Conservation (phyloP, 2,113 vertebrate genomes). For the Onychostruthus taczanowskii region DNA sequence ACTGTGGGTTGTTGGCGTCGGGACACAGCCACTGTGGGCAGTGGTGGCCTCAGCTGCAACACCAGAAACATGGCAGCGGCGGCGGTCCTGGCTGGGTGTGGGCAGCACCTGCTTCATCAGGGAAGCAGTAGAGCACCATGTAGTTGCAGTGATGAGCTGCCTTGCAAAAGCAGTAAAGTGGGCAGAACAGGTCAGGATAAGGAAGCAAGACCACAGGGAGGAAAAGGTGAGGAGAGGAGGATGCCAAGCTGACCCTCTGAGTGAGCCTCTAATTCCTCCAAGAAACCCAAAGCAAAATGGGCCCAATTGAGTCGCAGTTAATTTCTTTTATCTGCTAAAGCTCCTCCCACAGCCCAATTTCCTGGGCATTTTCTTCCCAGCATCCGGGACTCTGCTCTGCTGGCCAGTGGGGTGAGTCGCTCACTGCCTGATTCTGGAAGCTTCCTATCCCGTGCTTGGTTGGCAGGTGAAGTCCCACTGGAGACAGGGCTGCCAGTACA, state of each 20-base stretch:
- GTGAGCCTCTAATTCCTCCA: no score
- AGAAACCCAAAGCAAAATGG: background rate
- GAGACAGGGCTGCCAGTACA: background rate
- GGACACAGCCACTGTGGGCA: background rate
- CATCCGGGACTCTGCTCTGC: background rate
- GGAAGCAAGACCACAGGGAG: background rate
- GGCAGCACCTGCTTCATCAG: background rate
- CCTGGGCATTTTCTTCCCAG: background rate
- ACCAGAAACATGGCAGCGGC: fast-evolving
- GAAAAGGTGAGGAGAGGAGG: background rate
- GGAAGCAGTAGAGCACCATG: background rate
- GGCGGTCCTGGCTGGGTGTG: background rate
- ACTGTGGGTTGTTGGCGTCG: background rate
- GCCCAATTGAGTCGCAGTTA: background rate
- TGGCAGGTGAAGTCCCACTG: background rate
- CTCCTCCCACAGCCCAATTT: background rate
- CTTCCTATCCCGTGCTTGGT: background rate
- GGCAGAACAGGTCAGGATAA: background rate
- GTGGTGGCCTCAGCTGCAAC: background rate
- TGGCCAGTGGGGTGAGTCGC: fast-evolving
- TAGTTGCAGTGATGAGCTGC: no score
- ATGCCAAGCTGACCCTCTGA: background rate
- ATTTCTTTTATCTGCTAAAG: background rate
- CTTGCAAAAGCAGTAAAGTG: background rate
- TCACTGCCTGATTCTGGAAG: fast-evolving